Conservation (phyloP, 1,140 invertebrate species). For the Leucophenga varia region DNA sequence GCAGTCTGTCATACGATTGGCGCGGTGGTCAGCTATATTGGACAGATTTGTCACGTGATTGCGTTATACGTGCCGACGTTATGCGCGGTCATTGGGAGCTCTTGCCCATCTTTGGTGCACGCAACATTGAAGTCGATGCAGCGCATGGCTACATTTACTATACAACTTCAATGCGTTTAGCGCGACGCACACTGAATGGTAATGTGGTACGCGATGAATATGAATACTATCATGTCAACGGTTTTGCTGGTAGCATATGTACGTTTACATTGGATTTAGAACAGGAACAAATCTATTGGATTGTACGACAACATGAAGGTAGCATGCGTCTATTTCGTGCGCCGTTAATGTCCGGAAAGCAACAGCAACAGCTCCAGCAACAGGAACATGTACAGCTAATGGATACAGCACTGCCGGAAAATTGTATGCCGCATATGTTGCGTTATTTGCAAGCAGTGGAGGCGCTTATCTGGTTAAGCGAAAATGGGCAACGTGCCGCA, state of each 20-base stretch:
- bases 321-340: conserved; percentile 48
- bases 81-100: conserved; percentile 22
- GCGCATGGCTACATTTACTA: conserved; percentile 82
- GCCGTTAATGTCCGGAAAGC: not conserved
- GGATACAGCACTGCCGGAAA: not conserved
- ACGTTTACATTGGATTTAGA: conserved; percentile 79
- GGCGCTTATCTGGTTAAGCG: conserved; percentile 6
- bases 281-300: conserved; percentile 75
- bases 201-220: conserved; percentile 47
- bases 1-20: conserved; percentile 84
- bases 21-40: conserved; percentile 86
- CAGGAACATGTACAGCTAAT: no score
- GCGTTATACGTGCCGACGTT: conserved; percentile 28
- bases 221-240: conserved; percentile 33
- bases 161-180: conserved; percentile 80
- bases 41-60: conserved; percentile 59
- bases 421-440: not conserved
- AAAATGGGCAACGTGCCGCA: not conserved
- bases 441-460: conserved; percentile 9
- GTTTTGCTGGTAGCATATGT: conserved; percentile 61
- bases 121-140: conserved; percentile 80
- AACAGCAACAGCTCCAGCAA: no score
- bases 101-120: conserved; percentile 50
- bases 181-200: conserved; percentile 77
- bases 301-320: conserved; percentile 72